phyloP scores from a whole-genome alignment of 2,797 vertebrate species.

The Micrastur ruficollis region DNA sequence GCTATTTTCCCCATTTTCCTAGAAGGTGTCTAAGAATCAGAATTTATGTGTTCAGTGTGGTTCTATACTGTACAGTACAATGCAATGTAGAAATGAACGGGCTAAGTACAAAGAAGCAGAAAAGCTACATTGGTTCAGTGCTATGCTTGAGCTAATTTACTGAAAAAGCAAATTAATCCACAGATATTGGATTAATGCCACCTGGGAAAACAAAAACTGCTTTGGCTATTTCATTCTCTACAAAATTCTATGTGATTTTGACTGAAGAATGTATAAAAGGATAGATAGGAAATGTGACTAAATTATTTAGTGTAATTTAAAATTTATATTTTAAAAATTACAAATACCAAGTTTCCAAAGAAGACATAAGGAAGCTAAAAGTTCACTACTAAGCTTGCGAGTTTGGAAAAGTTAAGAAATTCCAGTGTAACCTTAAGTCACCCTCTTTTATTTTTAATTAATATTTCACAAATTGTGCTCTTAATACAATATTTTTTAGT shows the following conservation, averaged over 20 bases:
- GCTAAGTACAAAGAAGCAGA: neutral
- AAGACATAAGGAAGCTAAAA: neutral
- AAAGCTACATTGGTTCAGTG: neutral
- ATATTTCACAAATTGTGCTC: neutral
- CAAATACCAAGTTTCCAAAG: neutral
- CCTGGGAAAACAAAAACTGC: neutral
- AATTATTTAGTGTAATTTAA: neutral
- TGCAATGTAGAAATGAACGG: neutral
- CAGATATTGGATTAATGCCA: neutral
- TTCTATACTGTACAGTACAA: neutral
- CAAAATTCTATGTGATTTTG: neutral
- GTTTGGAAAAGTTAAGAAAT: neutral
- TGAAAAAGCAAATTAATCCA: neutral
- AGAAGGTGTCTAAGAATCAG: neutral
- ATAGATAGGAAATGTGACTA: neutral
- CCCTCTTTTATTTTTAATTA: neutral
- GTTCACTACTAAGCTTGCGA: neutral
- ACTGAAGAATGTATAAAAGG: neutral
- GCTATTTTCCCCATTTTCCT: neutral
- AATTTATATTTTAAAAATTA: neutral
- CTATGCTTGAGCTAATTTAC: neutral
- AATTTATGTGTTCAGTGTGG: accelerated
- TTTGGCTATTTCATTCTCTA: neutral
- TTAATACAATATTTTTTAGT: neutral
- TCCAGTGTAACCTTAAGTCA: neutral